Base-by-base conservation (phyloP, 1,140 invertebrate species). In the Drosophila parvula region DNA sequence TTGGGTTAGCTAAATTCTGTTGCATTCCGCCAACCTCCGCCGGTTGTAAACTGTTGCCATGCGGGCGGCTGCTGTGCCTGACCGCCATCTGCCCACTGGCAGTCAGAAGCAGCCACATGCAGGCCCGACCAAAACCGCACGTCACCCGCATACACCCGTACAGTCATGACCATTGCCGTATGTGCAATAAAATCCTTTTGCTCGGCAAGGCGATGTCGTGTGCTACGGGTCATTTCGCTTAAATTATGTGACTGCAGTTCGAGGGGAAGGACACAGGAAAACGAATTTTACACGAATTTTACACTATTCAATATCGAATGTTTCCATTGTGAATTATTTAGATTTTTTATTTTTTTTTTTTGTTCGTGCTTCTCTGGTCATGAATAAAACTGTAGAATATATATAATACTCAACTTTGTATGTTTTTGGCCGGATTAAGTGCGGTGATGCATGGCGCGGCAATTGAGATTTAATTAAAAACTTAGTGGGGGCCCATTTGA, bases 151-250 rank as follows among this genome's bases (percentile, higher is more conserved):
- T 53, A 73, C 22, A 22, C n/a, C n/a, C n/a, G n/a, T 22, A 22
- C 81, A 67, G 67, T 79, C 69, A 79, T 65, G 75, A 76, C 58
- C 79, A 75, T 71, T 57, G 75, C 65, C 56, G 60, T 58, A 67
- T 55, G 51, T 22, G 62, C 61, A 59, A 69, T 45, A 67, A 67
- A 40, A 38, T 41, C 56, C 50, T 53, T 84, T 60, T 86, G 78
- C 59, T 81, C 75, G 81, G 78, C 82, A 81, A 38, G 64, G 50
- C 60, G 47, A 48, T 65, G 56, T 67, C 56, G 56, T 64, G 68
- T 45, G 62, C 65, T 78, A 27, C 43, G 71, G 83, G 83, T 89
- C 84, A 86, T 79, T 88, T 86, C 45, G 47, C 55, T 77, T 77
- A 57, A 83, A 89, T 89, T 78, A 78, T 86, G 74, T 79, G 82